Percentiles rank a stretch among this genome's conserved stretches.
Evolutionary conservation across 2,888 invertebrate genomes (phyloP).

Genomic region (Meganola albula): DNA sequence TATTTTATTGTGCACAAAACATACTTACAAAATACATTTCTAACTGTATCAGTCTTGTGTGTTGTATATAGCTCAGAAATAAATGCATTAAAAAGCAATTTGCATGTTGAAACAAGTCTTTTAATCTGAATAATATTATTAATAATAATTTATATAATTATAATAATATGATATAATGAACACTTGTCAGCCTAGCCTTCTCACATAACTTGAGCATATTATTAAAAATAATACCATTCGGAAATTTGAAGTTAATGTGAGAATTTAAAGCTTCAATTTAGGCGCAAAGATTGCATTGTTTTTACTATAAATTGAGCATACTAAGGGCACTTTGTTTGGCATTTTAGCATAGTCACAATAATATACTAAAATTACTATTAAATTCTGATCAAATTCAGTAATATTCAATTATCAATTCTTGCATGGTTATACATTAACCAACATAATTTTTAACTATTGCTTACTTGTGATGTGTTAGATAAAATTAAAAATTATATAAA

Average conservation of each 20-base stretch:
- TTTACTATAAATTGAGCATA: constrained; percentile 17
- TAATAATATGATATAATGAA: constrained; percentile 31
- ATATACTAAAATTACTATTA: too few relatives aligned
- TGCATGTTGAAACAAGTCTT: constrained; percentile 32
- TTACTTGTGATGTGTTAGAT: too few relatives aligned
- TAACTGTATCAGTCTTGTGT: constrained; percentile 75
- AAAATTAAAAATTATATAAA: too few relatives aligned
- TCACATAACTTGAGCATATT: constrained; percentile 55
- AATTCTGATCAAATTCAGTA: too few relatives aligned
- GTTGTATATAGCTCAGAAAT: constrained; percentile 73
- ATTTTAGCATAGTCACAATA: too few relatives aligned
- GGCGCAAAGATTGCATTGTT: constrained; percentile 10
- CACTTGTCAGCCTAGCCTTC: constrained; percentile 40
- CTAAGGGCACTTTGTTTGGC: constrained; percentile 20
- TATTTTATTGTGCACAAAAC: constrained; percentile 74
- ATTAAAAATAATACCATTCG: constrained; percentile 3
- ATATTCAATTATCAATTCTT: too few relatives aligned
- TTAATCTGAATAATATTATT: constrained; percentile 31
- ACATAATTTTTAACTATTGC: too few relatives aligned
- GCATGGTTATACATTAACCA: too few relatives aligned
- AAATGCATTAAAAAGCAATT: constrained; percentile 68
- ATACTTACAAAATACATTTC: constrained; percentile 68
- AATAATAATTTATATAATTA: constrained; percentile 29
- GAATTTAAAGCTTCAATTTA: constrained; percentile 7
- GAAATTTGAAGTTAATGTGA: background rate